These are phyloP conservation scores for Rutilus rutilus DNA, from an alignment of 2,113 vertebrate species.

Conservation along the genomic window DNA sequence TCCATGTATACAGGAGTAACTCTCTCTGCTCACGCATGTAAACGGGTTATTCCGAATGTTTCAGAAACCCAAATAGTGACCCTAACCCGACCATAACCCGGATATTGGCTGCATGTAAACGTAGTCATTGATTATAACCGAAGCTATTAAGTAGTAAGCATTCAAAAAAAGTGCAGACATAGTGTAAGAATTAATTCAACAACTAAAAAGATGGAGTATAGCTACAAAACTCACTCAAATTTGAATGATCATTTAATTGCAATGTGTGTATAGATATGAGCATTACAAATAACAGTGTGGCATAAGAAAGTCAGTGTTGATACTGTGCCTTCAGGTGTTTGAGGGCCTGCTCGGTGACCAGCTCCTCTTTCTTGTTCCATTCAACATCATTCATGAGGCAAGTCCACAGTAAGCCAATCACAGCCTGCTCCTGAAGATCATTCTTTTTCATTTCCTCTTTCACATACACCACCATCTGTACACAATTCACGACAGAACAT, in stretches of 20 bases:
- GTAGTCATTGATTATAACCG: too few species aligned
- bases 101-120: too few species aligned
- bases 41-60: too few species aligned
- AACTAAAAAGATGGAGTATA: neutral
- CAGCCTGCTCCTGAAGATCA: constrained; percentile 84
- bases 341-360: constrained; percentile 91
- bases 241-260: too few species aligned
- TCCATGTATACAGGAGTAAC: too few species aligned
- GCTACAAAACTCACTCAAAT: neutral
- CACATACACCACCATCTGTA: constrained; percentile 86
- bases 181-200: neutral
- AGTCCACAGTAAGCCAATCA: constrained; percentile 89
- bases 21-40: too few species aligned
- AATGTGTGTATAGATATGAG: too few species aligned
- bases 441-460: constrained; percentile 94
- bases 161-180: too few species aligned
- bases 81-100: too few species aligned
- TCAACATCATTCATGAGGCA: constrained; percentile 92
- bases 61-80: too few species aligned
- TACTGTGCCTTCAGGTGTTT: constrained; percentile 87
- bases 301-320: neutral
- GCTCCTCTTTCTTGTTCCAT: constrained; percentile 94
- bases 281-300: too few species aligned
- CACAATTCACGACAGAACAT: neutral
- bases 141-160: too few species aligned